phyloP scores from a whole-genome alignment of 2,888 invertebrate species.

The Eremobia ochroleuca region DNA sequence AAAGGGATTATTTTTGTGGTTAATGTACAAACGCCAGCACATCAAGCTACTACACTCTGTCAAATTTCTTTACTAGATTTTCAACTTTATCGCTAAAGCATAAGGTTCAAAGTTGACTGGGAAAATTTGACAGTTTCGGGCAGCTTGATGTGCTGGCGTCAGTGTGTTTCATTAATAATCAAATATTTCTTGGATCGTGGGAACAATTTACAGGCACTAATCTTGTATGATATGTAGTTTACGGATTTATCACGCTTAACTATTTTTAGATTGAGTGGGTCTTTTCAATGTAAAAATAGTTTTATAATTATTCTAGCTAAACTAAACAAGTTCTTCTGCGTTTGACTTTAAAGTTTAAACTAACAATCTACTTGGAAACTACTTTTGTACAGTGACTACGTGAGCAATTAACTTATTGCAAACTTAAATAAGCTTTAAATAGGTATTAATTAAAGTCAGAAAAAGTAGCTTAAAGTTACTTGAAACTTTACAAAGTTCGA shows the following conservation, averaged over 20 bases:
- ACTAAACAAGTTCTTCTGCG: neutral
- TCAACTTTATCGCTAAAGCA: too few relatives aligned
- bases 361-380: neutral
- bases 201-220: neutral
- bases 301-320: conserved; percentile 1
- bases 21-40: too few relatives aligned
- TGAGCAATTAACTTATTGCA: conserved; percentile 12
- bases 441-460: conserved; percentile 47
- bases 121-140: too few relatives aligned
- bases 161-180: conserved; percentile 4
- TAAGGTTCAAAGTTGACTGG: too few relatives aligned
- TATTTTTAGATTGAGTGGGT: neutral
- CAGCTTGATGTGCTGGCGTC: too few relatives aligned
- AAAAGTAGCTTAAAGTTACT: conserved; percentile 37
- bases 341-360: conserved; percentile 4
- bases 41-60: too few relatives aligned
- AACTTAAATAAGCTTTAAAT: conserved; percentile 27
- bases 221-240: neutral
- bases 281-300: neutral
- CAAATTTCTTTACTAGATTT: too few relatives aligned
- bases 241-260: neutral
- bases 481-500: conserved; percentile 21
- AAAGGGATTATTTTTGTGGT: neutral
- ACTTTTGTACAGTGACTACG: neutral
- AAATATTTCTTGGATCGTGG: neutral